phyloP scores from a whole-genome alignment of 1,140 invertebrate genomes.

The Pseudoatta argentina region DNA sequence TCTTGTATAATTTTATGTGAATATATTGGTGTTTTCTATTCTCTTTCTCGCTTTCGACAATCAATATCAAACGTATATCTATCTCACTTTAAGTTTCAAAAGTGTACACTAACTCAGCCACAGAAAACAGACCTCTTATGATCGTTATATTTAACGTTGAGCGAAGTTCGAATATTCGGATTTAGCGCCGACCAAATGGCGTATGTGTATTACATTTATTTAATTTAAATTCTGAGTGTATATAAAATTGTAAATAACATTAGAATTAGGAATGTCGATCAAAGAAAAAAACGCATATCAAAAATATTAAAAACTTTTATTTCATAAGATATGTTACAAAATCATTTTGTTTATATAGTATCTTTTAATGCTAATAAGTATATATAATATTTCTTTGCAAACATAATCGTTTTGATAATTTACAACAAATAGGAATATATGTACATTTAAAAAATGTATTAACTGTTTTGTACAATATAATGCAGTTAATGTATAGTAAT shows the following conservation, averaged over 20 bases:
- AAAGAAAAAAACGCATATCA: constrained; percentile 2
- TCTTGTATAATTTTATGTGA: too few relatives aligned
- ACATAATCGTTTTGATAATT: constrained; percentile 7
- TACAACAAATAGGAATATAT: background rate
- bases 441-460: constrained; percentile 29
- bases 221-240: constrained; percentile 17
- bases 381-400: constrained; percentile 14
- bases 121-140: too few relatives aligned
- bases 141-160: background rate
- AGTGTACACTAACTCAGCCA: too few relatives aligned
- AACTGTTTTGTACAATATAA: constrained; percentile 11
- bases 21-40: too few relatives aligned
- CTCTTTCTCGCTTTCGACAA: too few relatives aligned
- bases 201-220: background rate
- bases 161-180: background rate
- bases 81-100: too few relatives aligned
- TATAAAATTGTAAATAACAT: constrained; percentile 45
- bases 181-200: background rate
- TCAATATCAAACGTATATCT: too few relatives aligned
- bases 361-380: background rate
- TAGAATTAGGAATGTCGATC: constrained; percentile 2
- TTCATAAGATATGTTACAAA: constrained; percentile 57
- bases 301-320: constrained; percentile 45
- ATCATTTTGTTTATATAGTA: constrained; percentile 34
- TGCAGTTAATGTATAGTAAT: background rate